Evolutionary conservation across 2,113 vertebrate genomes (phyloP).

Genomic region (Ptilorrhoa leucosticta): DNA sequence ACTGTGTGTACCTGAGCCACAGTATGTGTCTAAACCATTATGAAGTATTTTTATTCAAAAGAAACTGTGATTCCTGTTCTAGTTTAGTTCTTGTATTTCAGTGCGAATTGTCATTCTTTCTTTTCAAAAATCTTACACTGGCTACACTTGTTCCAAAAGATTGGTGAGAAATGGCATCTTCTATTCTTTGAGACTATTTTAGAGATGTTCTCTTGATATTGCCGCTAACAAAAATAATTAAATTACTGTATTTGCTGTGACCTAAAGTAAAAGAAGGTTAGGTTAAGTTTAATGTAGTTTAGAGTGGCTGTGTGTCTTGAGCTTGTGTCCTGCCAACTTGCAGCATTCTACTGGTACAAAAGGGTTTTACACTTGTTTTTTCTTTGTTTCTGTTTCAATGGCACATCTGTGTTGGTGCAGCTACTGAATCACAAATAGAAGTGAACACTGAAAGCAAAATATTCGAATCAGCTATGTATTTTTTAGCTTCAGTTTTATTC

Average conservation of each 20-base stretch:
- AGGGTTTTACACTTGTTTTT: not conserved
- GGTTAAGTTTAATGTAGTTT: not conserved
- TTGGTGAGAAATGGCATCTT: not conserved
- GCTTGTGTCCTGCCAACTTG: not conserved
- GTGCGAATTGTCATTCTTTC: not conserved
- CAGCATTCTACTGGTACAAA: constrained; percentile 10
- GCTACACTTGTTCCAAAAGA: not conserved
- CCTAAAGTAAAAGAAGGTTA: not conserved
- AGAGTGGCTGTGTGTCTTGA: not conserved
- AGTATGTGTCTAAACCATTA: not conserved
- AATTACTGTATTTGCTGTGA: not conserved
- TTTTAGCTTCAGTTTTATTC: not conserved
- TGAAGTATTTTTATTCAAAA: not conserved
- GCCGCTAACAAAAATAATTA: not conserved
- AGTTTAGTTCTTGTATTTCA: not conserved
- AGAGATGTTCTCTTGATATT: not conserved
- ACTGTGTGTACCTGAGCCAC: not conserved
- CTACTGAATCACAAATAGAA: constrained; percentile 35
- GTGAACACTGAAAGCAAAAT: not conserved
- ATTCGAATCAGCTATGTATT: not conserved
- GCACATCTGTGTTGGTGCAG: not conserved
- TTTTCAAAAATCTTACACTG: not conserved
- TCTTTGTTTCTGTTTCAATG: not conserved
- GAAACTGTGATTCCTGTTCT: not conserved
- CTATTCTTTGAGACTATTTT: not conserved